A percentile compares a stretch with the other conserved stretches of the same genome.
These are phyloP conservation scores for Brachycybe producta DNA, from an alignment of 2,888 invertebrate species.

Conservation along the genomic window DNA sequence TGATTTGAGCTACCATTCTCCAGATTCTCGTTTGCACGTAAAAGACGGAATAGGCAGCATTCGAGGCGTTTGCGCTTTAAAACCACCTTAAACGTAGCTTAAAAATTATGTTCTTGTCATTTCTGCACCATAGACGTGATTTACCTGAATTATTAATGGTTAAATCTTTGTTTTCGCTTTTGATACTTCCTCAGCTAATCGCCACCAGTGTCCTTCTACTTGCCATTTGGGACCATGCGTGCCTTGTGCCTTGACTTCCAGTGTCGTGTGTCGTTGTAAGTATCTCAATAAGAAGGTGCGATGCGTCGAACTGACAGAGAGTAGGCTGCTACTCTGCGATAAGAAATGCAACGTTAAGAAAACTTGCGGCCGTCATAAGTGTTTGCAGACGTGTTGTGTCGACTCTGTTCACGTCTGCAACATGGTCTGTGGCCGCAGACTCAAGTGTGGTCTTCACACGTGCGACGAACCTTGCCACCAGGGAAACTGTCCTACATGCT, in stretches of 20 bases:
- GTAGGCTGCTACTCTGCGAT: slow-evolving; percentile 67
- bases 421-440: slow-evolving; percentile 60
- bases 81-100: no score
- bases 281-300: slow-evolving; percentile 67
- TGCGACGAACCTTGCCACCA: slow-evolving; percentile 41
- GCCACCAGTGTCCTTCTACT: slow-evolving; percentile 51
- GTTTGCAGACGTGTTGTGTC: slow-evolving; percentile 78
- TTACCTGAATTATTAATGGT: not conserved
- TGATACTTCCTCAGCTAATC: slow-evolving; percentile 33
- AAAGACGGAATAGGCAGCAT: no score
- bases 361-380: slow-evolving; percentile 55
- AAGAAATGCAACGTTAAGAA: slow-evolving; percentile 68
- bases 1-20: no score
- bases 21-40: no score
- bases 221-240: slow-evolving; percentile 66
- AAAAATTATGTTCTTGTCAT: no score
- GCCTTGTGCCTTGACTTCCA: slow-evolving; percentile 57
- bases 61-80: no score
- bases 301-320: slow-evolving; percentile 55
- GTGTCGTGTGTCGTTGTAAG: slow-evolving; percentile 71
- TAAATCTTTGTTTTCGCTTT: not conserved
- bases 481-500: slow-evolving; percentile 33
- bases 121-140: not conserved
- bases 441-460: slow-evolving; percentile 76
- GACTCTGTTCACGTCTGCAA: slow-evolving; percentile 75